Evolutionary conservation across 2,113 vertebrate genomes (phyloP).

Genomic region (Tapirus terrestris): DNA sequence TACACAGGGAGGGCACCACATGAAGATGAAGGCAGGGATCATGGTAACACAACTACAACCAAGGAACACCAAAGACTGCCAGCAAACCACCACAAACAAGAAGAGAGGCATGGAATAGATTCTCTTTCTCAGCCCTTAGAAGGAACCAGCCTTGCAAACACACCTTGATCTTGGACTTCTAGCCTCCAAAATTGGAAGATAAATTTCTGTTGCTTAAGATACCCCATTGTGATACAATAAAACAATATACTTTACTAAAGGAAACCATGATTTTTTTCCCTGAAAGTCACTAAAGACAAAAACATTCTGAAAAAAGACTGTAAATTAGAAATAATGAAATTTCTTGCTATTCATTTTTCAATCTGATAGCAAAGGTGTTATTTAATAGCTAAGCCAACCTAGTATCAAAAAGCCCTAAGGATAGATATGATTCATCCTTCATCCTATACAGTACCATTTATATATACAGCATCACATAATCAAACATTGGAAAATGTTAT

Average conservation of each 20-base stretch:
- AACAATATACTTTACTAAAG: background rate
- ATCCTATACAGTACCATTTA: background rate
- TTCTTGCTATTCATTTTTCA: slow-evolving; percentile 38
- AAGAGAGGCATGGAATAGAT: background rate
- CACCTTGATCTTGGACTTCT: background rate
- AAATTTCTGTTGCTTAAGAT: background rate
- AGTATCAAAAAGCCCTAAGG: background rate
- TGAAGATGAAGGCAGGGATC: background rate
- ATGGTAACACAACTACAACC: background rate
- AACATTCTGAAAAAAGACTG: slow-evolving; percentile 3
- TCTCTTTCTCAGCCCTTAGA: background rate
- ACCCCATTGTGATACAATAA: background rate
- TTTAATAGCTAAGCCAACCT: slow-evolving; percentile 41
- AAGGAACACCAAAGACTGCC: background rate
- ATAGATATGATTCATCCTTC: background rate
- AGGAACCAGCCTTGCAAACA: background rate
- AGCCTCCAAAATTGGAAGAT: background rate
- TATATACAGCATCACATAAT: background rate
- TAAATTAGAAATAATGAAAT: slow-evolving; percentile 25
- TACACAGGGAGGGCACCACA: background rate
- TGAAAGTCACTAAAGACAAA: slow-evolving; percentile 32
- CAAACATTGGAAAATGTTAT: background rate
- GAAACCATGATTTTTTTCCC: background rate
- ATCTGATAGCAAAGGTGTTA: background rate
- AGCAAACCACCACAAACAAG: background rate